Conservation (phyloP, 2,113 vertebrate genomes). For the Brachyhypopomus gauderio region DNA sequence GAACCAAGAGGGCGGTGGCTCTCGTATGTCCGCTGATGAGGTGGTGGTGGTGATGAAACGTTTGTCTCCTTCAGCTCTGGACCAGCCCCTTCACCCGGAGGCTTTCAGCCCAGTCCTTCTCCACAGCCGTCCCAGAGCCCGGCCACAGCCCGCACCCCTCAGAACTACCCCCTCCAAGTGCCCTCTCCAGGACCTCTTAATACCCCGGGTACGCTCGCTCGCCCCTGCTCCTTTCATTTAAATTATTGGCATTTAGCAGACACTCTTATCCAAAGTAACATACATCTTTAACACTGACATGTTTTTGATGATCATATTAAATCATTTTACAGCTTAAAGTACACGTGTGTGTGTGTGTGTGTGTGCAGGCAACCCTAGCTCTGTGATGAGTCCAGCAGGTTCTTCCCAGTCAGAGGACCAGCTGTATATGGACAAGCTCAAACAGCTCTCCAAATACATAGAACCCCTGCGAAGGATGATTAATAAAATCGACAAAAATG, state of each 20-base stretch:
- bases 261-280: background rate
- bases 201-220: constrained; percentile 84
- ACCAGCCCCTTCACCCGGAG: constrained; percentile 91
- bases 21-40: background rate
- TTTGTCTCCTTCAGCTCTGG: constrained; percentile 80
- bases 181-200: constrained; percentile 94
- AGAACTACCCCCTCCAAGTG: constrained; percentile 85
- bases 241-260: no score
- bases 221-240: background rate
- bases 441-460: constrained; percentile 96
- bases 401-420: constrained; percentile 92
- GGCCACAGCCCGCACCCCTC: constrained; percentile 86
- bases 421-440: constrained; percentile 97
- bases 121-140: constrained; percentile 95
- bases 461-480: constrained; percentile 96
- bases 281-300: no score
- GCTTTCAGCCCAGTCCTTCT: constrained; percentile 96
- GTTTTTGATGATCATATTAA: no score
- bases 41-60: background rate
- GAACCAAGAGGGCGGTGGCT: background rate
- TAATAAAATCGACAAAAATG: constrained; percentile 99
- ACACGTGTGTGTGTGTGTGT: background rate
- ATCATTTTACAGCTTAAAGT: no score
- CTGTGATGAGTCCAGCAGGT: constrained; percentile 91
- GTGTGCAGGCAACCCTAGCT: constrained; percentile 87